Conservation (phyloP, 1,140 invertebrate species). For the Drosophila erecta region DNA sequence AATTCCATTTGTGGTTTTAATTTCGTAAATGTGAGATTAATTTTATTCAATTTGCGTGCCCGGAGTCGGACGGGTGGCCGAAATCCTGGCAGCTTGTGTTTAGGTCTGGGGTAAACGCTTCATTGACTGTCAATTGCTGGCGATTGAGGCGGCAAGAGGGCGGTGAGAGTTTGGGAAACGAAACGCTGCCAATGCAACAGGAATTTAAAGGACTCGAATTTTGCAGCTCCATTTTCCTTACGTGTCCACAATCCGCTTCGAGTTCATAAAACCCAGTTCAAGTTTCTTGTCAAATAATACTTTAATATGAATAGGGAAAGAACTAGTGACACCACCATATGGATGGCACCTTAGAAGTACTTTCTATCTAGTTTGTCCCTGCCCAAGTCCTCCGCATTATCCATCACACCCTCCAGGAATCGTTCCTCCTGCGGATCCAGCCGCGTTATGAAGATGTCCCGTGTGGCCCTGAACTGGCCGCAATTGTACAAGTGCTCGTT, state of each 20-base stretch:
- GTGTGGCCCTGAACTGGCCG: conserved; percentile 54
- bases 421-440: conserved; percentile 23
- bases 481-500: conserved; percentile 69
- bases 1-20: conserved; percentile 84
- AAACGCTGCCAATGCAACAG: background rate
- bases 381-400: background rate
- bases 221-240: too few species aligned
- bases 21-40: conserved; percentile 83
- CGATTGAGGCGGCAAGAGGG: conserved; percentile 8
- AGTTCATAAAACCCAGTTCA: too few species aligned
- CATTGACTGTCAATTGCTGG: conserved; percentile 63
- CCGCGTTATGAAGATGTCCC: conserved; percentile 48
- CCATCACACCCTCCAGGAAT: conserved; percentile 35
- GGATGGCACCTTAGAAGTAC: conserved; percentile 21
- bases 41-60: conserved; percentile 72
- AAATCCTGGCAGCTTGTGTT: background rate
- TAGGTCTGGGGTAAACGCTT: conserved; percentile 30
- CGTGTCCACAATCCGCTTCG: background rate
- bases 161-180: background rate
- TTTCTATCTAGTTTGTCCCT: conserved; percentile 13
- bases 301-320: background rate
- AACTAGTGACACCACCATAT: too few species aligned
- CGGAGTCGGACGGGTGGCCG: conserved; percentile 6
- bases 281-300: too few species aligned
- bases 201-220: background rate